These are phyloP conservation scores for Stichodactyla mertensii DNA, from an alignment of 64 coral and sea anemone species.

Conservation along the genomic window DNA sequence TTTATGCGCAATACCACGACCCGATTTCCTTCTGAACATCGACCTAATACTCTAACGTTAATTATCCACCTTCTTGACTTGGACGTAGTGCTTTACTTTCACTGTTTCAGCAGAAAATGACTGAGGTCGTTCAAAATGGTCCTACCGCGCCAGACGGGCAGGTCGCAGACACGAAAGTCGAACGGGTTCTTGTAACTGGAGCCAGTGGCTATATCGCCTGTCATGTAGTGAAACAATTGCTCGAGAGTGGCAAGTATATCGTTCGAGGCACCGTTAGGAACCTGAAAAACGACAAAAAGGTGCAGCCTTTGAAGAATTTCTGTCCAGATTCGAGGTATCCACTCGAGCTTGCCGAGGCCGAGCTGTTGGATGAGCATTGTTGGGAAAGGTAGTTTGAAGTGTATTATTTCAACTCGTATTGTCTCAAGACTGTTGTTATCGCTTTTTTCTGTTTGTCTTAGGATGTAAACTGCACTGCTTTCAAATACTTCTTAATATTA, in stretches of 20 bases:
- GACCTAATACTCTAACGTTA: not conserved
- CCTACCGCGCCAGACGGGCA: not conserved
- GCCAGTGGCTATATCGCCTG: slow-evolving; percentile 79
- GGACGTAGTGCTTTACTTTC: not conserved
- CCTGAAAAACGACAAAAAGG: slow-evolving; percentile 67
- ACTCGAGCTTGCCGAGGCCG: slow-evolving; percentile 81
- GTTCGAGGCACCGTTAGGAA: slow-evolving; percentile 88
- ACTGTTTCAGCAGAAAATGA: not conserved
- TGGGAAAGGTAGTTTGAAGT: slow-evolving; percentile 63
- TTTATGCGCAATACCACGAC: not conserved
- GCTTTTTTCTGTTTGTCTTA: not conserved
- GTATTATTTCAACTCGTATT: not conserved
- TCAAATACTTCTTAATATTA: not conserved
- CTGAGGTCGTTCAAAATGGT: not conserved
- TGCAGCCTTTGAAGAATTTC: slow-evolving; percentile 51
- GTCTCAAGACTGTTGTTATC: not conserved
- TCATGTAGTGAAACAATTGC: slow-evolving; percentile 70
- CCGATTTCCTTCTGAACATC: not conserved
- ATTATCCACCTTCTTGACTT: not conserved
- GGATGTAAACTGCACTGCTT: not conserved
- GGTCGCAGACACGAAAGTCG: not conserved
- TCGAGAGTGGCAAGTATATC: slow-evolving; percentile 43
- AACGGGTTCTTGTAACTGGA: slow-evolving; percentile 80
- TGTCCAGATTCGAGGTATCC: slow-evolving; percentile 74
- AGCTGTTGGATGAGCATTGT: slow-evolving; percentile 59